Evolutionary conservation across 2,797 vertebrate species (phyloP), one percentile per base, ranked within the genome.

Genomic region (Distichodus sexfasciatus): DNA sequence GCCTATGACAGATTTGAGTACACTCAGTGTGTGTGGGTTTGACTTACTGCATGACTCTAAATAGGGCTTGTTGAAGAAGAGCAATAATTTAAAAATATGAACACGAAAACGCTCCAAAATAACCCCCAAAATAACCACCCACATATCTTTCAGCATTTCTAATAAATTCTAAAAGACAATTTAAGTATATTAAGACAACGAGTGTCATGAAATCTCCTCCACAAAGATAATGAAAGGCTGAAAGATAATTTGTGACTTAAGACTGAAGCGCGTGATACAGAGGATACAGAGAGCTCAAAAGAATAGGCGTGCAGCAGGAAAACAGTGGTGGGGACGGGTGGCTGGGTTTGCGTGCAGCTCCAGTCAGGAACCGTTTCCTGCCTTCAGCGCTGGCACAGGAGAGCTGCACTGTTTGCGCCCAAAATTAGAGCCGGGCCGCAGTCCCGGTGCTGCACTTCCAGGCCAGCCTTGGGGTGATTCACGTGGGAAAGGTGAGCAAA

Each of bases 291-390:
- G 71, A 48, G 53, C 48, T 66, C 40, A 28, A 62, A 50, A 47
- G 58, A 82, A 61, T 66, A 51, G 36, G 57, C 12, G 61, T 26
- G 7, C 4, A 80, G 82, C 87, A 89, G 90, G 89, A 89, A 90
- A 83, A 83, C 51, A 79, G 62, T 68, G 71, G 81, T 76, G 66
- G 76, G 31, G 82, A 80, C 72, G 21, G 26, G 47, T 12, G 2
- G 23, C 14, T 40, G 41, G 54, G 19, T 46, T 87, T 79, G 79
- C 84, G 83, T 88, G 88, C 86, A 73, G 83, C 65, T 23, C 0
- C 54, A 76, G 84, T 82, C 87, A 88, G 87, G 84, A 85, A 76
- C 82, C 54, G 80, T 79, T 91, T 91, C 90, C 91, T 90, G 82
- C 77, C 71, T 75, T 62, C 63, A 63, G 71, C 68, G 64, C 74